phyloP scores from a whole-genome alignment of 1,140 invertebrate species.

The Hylaeus volcanicus region DNA sequence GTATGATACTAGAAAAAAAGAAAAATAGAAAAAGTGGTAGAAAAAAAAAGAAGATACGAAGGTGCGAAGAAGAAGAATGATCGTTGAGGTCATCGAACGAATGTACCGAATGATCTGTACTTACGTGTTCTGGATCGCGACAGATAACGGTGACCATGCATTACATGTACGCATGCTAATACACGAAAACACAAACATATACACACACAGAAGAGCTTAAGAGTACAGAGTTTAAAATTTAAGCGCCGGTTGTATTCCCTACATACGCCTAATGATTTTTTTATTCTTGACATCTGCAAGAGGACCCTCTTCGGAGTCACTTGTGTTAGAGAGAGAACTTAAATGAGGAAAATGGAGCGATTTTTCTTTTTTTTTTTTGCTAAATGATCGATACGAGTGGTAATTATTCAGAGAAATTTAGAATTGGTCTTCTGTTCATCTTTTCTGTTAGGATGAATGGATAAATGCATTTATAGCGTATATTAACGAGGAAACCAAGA shows the following conservation, averaged over 20 bases:
- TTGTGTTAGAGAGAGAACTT: slow-evolving; percentile 5
- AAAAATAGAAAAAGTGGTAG: slow-evolving; percentile 8
- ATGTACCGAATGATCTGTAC: slow-evolving; percentile 2
- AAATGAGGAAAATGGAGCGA: not conserved
- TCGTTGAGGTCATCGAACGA: not conserved
- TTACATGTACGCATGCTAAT: not conserved
- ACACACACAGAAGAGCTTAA: not conserved
- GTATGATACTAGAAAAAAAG: slow-evolving; percentile 1
- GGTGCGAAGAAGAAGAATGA: not conserved
- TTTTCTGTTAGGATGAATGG: no score
- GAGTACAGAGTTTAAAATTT: not conserved
- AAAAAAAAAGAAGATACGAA: not conserved
- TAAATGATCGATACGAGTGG: not conserved
- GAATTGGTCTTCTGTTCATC: no score
- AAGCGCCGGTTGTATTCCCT: slow-evolving; percentile 9
- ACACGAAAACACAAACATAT: not conserved
- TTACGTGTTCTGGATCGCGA: slow-evolving; percentile 39
- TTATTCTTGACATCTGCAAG: slow-evolving; percentile 22
- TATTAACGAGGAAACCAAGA: no score
- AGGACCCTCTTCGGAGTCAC: not conserved
- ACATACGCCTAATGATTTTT: slow-evolving; percentile 23
- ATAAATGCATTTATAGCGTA: no score
- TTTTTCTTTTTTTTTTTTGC: slow-evolving; percentile 4
- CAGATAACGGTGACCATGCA: slow-evolving; percentile 6
- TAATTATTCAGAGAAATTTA: no score